Conservation (phyloP, 2,888 invertebrate species). For the Rotaria macrura region DNA sequence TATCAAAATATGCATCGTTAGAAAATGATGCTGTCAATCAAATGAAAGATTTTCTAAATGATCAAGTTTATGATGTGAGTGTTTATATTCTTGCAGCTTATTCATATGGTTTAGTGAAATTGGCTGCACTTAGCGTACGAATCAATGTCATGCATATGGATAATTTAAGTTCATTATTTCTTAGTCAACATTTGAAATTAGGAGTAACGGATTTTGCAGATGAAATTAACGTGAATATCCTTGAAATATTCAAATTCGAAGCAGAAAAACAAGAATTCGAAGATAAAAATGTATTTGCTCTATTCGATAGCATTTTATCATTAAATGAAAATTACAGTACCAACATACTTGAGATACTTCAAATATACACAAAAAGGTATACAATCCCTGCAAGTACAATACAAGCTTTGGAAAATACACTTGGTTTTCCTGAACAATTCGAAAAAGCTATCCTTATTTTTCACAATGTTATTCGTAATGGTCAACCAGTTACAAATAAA, state of each 20-base stretch:
- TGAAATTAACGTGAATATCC: background rate
- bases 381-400: background rate
- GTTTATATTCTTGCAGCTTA: slow-evolving; percentile 20
- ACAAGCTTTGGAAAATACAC: background rate
- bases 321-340: background rate
- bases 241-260: slow-evolving; percentile 2
- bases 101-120: background rate
- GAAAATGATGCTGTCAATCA: background rate
- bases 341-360: background rate
- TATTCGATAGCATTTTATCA: background rate
- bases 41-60: background rate
- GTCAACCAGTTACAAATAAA: slow-evolving; percentile 11
- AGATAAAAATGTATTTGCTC: slow-evolving; percentile 2
- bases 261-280: background rate
- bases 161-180: background rate
- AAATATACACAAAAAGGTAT: background rate
- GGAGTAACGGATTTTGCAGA: background rate
- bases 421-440: background rate
- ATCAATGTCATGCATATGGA: background rate
- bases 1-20: background rate
- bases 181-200: background rate
- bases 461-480: background rate
- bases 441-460: background rate
- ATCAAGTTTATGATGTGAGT: slow-evolving; percentile 22
- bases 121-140: background rate